Conservation (phyloP, 2,888 invertebrate species). For the Tricholauxania praeusta region DNA sequence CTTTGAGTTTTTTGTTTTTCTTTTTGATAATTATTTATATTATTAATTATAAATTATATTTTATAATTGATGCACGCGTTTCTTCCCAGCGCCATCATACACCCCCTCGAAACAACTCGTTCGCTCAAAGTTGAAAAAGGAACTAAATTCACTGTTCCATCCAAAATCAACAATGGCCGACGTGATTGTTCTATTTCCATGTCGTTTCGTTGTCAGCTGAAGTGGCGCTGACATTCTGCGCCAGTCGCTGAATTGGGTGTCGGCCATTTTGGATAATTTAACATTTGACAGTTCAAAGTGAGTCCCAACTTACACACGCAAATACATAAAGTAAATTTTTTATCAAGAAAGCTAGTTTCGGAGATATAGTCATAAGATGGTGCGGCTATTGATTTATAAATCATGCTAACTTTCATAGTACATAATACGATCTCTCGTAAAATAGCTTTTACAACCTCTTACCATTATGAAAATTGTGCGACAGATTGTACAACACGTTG, state of each 20-base stretch:
- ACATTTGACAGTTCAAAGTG: slow-evolving; percentile 15
- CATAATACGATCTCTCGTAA: too few relatives aligned
- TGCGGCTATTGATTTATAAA: too few relatives aligned
- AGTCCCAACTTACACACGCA: neutral
- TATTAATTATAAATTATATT: slow-evolving; percentile 18
- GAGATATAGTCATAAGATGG: too few relatives aligned
- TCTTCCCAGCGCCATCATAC: slow-evolving; percentile 31
- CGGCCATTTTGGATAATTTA: slow-evolving; percentile 41
- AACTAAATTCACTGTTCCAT: slow-evolving; percentile 34
- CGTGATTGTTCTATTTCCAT: neutral
- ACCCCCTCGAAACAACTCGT: slow-evolving; percentile 26
- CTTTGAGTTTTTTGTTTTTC: neutral
- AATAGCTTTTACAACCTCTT: too few relatives aligned
- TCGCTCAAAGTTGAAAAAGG: slow-evolving; percentile 41
- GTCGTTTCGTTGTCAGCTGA: slow-evolving; percentile 12
- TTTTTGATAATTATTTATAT: slow-evolving; percentile 1
- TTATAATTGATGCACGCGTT: slow-evolving; percentile 29
- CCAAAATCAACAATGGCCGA: slow-evolving; percentile 32
- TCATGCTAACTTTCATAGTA: too few relatives aligned
- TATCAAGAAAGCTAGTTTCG: too few relatives aligned
- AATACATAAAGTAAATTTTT: too few relatives aligned
- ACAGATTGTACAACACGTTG: too few relatives aligned
- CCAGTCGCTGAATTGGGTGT: slow-evolving; percentile 44
- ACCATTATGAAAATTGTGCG: too few relatives aligned
- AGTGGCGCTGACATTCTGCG: slow-evolving; percentile 4